Conservation (phyloP, 2,888 invertebrate species). For the Lottia scabra region DNA sequence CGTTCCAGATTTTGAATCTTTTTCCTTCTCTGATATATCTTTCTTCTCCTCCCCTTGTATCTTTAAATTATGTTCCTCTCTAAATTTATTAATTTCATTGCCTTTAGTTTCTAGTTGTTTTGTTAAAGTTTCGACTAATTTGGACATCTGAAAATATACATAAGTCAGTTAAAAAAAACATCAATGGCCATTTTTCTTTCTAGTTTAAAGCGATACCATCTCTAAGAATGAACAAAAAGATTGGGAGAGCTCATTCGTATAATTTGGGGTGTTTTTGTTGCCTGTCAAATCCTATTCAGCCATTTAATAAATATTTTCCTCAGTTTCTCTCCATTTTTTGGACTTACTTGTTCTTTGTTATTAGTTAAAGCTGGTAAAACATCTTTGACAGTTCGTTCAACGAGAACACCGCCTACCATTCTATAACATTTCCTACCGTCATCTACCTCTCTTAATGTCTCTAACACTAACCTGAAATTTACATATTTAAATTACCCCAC, state of each 20-base stretch:
- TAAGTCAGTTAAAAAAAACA: no score
- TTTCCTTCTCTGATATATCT: slow-evolving; percentile 42
- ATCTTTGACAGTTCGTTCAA: slow-evolving; percentile 91
- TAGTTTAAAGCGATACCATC: no score
- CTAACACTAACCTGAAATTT: slow-evolving; percentile 86
- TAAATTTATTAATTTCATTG: slow-evolving; percentile 89
- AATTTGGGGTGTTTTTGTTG: no score
- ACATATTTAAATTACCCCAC: no score
- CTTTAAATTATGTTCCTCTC: slow-evolving; percentile 89
- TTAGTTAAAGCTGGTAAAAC: slow-evolving; percentile 85
- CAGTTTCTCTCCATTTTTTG: no score
- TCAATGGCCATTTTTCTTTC: no score
- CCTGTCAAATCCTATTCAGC: no score
- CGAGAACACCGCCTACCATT: slow-evolving; percentile 92
- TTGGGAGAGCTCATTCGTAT: no score
- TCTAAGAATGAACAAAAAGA: no score
- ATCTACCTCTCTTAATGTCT: slow-evolving; percentile 88
- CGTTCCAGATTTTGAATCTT: slow-evolving; percentile 42
- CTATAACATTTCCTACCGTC: slow-evolving; percentile 89
- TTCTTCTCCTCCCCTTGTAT: slow-evolving; percentile 76
- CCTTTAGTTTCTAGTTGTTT: slow-evolving; percentile 89
- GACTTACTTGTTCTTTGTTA: slow-evolving; percentile 79
- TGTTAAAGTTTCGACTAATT: slow-evolving; percentile 82
- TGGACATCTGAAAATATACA: slow-evolving; percentile 76
- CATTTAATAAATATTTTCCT: no score